phyloP scores from a whole-genome alignment of 2,113 vertebrate species.

The Cinclus mexicanus region DNA sequence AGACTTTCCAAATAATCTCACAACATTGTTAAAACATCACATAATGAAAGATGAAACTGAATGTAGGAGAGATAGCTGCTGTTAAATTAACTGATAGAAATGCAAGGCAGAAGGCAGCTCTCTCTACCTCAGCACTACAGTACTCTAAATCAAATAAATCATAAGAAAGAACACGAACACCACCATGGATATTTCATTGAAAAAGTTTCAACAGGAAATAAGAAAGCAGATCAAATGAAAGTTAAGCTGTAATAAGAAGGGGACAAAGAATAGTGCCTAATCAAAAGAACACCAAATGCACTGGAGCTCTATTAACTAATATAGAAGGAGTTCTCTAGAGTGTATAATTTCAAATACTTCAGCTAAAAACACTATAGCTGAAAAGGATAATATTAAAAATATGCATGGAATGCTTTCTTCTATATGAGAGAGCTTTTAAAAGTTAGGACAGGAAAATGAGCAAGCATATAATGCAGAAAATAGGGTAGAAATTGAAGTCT shows the following conservation, averaged over 20 bases:
- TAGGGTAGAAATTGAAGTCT: not conserved
- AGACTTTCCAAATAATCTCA: not conserved
- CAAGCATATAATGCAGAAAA: not conserved
- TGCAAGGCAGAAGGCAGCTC: not conserved
- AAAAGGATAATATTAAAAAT: not conserved
- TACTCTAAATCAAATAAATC: not conserved
- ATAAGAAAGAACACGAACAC: not conserved
- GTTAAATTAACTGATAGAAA: conserved; percentile 18
- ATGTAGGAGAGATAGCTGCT: not conserved
- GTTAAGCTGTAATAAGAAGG: not conserved
- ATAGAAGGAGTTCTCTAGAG: not conserved
- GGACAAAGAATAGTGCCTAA: not conserved
- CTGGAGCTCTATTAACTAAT: not conserved
- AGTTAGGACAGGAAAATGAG: not conserved
- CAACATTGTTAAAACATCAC: not conserved
- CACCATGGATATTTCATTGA: not conserved
- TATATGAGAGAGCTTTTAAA: not conserved
- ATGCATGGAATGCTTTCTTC: not conserved
- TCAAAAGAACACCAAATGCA: not conserved
- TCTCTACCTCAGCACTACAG: not conserved
- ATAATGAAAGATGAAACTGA: not conserved
- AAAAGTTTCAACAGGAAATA: conserved; percentile 7
- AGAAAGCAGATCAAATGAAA: not conserved
- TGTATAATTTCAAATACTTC: not conserved
- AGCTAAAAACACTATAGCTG: not conserved